Evolutionary conservation across 92 coral and sea anemone genomes (phyloP).

Genomic region (Siderastrea siderea): DNA sequence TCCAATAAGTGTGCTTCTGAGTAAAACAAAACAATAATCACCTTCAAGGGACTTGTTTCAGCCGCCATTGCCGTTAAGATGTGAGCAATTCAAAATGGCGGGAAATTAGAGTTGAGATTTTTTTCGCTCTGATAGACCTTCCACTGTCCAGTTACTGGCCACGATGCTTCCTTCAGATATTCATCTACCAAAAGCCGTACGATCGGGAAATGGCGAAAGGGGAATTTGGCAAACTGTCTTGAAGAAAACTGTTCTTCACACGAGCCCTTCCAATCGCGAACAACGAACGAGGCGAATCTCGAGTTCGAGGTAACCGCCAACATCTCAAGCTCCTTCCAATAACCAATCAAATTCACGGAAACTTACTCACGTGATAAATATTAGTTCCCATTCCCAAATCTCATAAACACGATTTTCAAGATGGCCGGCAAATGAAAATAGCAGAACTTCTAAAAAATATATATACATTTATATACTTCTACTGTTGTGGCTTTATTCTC

Average conservation of each 20-base stretch:
- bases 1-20: neutral
- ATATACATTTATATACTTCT: neutral
- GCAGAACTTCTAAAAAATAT: neutral
- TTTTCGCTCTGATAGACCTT: neutral
- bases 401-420: conserved; percentile 4
- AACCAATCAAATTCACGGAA: conserved; percentile 13
- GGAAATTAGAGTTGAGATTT: neutral
- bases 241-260: neutral
- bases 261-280: neutral
- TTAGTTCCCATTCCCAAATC: neutral
- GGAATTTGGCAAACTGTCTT: neutral
- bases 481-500: neutral
- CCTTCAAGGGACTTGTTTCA: conserved; percentile 22
- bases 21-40: neutral
- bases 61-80: conserved; percentile 14
- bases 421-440: conserved; percentile 7
- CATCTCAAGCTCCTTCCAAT: neutral
- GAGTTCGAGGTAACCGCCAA: conserved; percentile 29
- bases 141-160: neutral
- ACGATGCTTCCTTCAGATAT: neutral
- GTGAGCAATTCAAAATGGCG: conserved; percentile 18
- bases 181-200: neutral
- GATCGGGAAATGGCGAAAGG: neutral
- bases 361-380: neutral
- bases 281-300: neutral